A percentile compares a stretch with the other conserved stretches of the same genome.
Evolutionary conservation across 2,797 vertebrate species (phyloP).

Genomic region (Scomberomorus guttatus): DNA sequence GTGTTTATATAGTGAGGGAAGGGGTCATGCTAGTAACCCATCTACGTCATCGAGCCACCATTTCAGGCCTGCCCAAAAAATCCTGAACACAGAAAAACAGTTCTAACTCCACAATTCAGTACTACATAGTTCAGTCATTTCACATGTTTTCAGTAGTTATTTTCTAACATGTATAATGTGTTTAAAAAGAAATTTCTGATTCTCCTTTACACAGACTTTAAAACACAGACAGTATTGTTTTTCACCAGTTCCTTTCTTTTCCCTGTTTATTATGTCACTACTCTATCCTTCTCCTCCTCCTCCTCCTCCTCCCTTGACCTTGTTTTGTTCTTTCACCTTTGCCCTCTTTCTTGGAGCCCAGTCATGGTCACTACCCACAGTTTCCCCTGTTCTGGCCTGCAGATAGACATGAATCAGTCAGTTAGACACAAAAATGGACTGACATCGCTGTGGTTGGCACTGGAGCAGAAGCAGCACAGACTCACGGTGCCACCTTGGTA

Average conservation of each 20-base stretch:
- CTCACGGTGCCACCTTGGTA: slow-evolving; percentile 36
- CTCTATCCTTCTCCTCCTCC: neutral
- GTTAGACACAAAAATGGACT: slow-evolving; percentile 53
- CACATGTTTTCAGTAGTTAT: too few relatives aligned
- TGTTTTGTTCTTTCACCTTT: slow-evolving; percentile 42
- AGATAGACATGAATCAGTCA: slow-evolving; percentile 65
- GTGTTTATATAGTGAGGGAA: too few relatives aligned
- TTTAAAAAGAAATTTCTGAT: too few relatives aligned
- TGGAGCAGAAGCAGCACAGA: slow-evolving; percentile 38
- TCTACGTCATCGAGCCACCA: too few relatives aligned
- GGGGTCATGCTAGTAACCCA: too few relatives aligned
- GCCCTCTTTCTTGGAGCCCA: slow-evolving; percentile 29
- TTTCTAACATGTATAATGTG: too few relatives aligned
- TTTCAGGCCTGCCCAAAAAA: too few relatives aligned
- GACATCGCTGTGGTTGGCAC: slow-evolving; percentile 42
- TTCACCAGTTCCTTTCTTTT: slow-evolving; percentile 19
- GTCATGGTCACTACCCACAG: slow-evolving; percentile 30
- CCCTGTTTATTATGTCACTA: slow-evolving; percentile 15
- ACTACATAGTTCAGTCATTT: too few relatives aligned
- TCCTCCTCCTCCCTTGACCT: neutral
- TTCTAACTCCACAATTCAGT: too few relatives aligned
- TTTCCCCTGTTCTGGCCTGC: slow-evolving; percentile 27
- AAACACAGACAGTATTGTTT: neutral
- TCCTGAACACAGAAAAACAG: too few relatives aligned
- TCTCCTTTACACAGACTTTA: neutral